Percentiles rank a stretch among this genome's conserved stretches.
Evolutionary conservation across 1,140 invertebrate species (phyloP).

Genomic region (Ephestia elutella): DNA sequence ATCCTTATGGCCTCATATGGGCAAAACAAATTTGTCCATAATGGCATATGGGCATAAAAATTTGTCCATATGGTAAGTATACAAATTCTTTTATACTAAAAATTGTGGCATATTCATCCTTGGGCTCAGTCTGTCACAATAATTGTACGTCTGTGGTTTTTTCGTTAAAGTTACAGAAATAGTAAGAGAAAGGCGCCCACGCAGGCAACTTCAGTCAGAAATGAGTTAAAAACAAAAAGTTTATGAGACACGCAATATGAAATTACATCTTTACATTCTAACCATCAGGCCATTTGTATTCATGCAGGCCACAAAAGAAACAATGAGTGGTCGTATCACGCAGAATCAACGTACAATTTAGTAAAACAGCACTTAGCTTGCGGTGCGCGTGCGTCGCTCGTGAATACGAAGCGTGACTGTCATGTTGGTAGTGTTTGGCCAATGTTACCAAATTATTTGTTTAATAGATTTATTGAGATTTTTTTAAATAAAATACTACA

Average conservation of each 20-base stretch:
- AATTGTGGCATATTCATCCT: too few relatives aligned
- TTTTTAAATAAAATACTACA: too few relatives aligned
- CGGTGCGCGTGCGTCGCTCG: conserved; percentile 36
- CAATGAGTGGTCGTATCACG: conserved; percentile 30
- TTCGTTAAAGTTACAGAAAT: not conserved
- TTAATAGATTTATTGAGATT: not conserved
- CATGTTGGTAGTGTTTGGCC: conserved; percentile 9
- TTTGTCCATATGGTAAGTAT: too few relatives aligned
- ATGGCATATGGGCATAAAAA: too few relatives aligned
- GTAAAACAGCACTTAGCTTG: conserved; percentile 35
- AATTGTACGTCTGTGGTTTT: too few relatives aligned
- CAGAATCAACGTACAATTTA: conserved; percentile 37
- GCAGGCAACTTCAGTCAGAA: not conserved
- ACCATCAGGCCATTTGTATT: not conserved
- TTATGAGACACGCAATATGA: not conserved
- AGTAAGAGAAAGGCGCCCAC: not conserved
- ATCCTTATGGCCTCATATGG: too few relatives aligned
- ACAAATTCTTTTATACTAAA: too few relatives aligned
- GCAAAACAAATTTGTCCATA: too few relatives aligned
- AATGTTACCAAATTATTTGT: conserved; percentile 6
- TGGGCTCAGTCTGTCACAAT: too few relatives aligned
- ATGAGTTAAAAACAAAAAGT: not conserved
- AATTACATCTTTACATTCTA: conserved; percentile 2
- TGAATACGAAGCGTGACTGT: conserved; percentile 35
- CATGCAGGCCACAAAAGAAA: conserved; percentile 20